These are phyloP conservation scores for Balanococcus diminutus DNA, from an alignment of 2,888 invertebrate species.

Conservation along the genomic window DNA sequence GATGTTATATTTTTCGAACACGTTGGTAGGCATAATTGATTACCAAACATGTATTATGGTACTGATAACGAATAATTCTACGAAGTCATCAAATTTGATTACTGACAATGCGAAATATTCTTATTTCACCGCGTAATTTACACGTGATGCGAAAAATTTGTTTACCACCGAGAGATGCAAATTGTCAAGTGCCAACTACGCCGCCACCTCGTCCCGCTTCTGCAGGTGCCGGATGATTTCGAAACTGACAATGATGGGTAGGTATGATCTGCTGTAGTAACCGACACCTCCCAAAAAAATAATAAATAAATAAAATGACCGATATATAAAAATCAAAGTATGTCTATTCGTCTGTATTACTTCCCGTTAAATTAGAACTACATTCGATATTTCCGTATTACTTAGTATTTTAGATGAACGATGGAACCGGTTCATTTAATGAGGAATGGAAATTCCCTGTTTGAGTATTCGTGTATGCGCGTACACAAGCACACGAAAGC, in stretches of 20 bases:
- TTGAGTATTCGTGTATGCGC: not conserved
- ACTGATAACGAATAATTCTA: not conserved
- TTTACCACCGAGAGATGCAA: not conserved
- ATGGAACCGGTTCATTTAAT: conserved; percentile 50
- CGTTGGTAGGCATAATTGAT: not conserved
- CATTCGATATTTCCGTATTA: conserved; percentile 43
- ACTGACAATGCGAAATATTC: not conserved
- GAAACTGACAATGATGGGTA: too few relatives aligned
- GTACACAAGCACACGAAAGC: not conserved
- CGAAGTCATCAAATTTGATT: conserved; percentile 11
- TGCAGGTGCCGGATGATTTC: too few relatives aligned
- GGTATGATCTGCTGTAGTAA: not conserved
- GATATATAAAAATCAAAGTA: conserved; percentile 40
- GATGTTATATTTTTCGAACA: not conserved
- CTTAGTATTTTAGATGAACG: conserved; percentile 45
- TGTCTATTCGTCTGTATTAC: conserved; percentile 34
- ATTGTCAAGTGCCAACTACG: not conserved
- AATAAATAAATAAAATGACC: conserved; percentile 28
- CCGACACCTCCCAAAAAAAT: not conserved
- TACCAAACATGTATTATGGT: not conserved
- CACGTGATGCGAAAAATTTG: not conserved
- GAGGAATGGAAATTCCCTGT: conserved; percentile 50
- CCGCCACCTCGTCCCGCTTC: too few relatives aligned
- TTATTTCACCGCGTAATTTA: not conserved
- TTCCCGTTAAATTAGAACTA: conserved; percentile 42